Base-by-base conservation (phyloP, 2,797 vertebrate species). In the Calcarius lapponicus region DNA sequence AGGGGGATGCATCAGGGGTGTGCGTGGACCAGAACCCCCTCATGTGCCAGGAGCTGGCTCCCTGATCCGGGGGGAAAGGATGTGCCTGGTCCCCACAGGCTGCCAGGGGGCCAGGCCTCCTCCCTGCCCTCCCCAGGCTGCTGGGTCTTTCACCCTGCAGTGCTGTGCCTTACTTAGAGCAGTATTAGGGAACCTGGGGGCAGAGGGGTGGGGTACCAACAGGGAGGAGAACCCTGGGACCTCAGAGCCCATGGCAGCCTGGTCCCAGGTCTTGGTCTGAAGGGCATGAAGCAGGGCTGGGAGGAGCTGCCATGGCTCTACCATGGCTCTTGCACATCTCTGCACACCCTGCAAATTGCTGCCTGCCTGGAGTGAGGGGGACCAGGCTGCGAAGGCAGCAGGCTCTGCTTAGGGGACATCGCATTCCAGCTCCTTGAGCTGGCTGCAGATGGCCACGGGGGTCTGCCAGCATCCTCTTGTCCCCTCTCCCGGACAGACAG, bases 11-110 rank as follows among this genome's bases (percentile, higher is more conserved):
- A 4, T 48, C 22, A 36, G 17, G 18, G 18, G 5, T 62, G 18
- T 2, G 2, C 4, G 2, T 26, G 53, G 26, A 70, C 31, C 57
- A 62, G 48, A 38, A 47, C 26, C 6, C 21, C 5, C 21, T 38
- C 7, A 7, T 17, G 25, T 31, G 51, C 48, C 64, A 54, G 40
- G 9, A 61, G 40, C 6, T 5, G 13, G 15, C 15, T 78, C 31
- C 38, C 17, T 0, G 0, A 6, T 14, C 1, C 0, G 6, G 6
- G 6, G 8, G 15, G 29, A 7, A 47, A 54, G 28, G 45, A 61
- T 56, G 26, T 0, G 0, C 34, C 57, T 79, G 21, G 3, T 60
- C 13, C 47, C 54, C 36, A 42, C 0, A 8, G 71, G 31, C 19
- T 81, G 32, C 56, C 34, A 10, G 3, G 4, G 3, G 18, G 9